Conservation (phyloP, 2,797 vertebrate species). For the Myotis myotis region DNA sequence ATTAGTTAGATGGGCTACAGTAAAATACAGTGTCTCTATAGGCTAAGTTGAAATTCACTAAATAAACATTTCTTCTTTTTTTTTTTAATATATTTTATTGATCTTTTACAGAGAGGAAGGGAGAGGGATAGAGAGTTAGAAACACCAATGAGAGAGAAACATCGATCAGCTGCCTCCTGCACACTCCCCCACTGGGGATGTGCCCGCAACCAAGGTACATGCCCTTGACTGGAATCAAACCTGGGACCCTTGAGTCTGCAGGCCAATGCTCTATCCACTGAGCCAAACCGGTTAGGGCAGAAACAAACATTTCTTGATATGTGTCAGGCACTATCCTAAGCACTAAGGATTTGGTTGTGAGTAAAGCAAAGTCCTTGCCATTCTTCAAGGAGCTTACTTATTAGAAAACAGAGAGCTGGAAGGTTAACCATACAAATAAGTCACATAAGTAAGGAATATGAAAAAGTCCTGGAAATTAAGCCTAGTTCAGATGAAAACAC, state of each 20-base stretch:
- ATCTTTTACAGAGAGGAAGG: no score
- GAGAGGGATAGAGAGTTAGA: no score
- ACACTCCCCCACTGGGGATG: no score
- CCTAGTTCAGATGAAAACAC: neutral
- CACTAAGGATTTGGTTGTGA: neutral
- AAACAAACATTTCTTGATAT: neutral
- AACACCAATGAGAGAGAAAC: no score
- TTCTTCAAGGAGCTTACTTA: neutral
- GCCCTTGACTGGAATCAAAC: no score
- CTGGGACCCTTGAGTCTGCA: no score
- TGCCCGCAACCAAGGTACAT: no score
- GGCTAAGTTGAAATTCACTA: neutral
- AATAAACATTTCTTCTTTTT: neutral
- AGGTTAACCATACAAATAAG: constrained; percentile 5
- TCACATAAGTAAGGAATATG: neutral
- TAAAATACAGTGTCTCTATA: neutral
- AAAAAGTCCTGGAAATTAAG: neutral
- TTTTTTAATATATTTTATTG: no score
- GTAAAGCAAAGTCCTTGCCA: neutral
- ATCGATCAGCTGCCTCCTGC: no score
- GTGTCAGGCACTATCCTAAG: neutral
- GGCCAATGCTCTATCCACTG: no score
- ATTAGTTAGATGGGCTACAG: neutral
- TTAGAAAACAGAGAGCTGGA: neutral
- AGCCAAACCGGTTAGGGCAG: no score